Base-by-base conservation (phyloP, 2,113 vertebrate genomes). In the Nesogale talazaci region DNA sequence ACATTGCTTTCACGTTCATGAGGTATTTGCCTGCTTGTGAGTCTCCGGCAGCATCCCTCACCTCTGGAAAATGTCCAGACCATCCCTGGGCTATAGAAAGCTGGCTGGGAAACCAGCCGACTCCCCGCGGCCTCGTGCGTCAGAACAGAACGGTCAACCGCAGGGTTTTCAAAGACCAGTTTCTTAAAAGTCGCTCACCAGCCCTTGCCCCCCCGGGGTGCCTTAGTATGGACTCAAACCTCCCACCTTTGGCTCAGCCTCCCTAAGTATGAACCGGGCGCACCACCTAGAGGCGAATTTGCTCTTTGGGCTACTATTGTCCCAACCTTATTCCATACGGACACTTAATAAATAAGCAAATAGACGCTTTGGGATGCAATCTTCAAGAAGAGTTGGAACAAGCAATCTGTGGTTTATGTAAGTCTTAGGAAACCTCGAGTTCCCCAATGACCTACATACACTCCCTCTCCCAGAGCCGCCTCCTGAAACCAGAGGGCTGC, bases 361-460 rank as follows among this genome's bases (percentile, higher is more conserved):
- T 3, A 23, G 81, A 12, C n/a, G 67, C 27, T 10, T 11, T 11
- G 61, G 40, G 89, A 23, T 12, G 0, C 36, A 65, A 75, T 70
- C 46, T 65, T 92, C 82, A 78, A 65, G 84, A 70, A 36, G 57
- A 80, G 27, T 23, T 79, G 31, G 82, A 70, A 77, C 79, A 82
- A 79, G 78, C 17, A 27, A 59, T 23, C 19, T 14, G 75, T 6
- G 31, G 25, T 52, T 81, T 94, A 89, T 34, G 59, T 59, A 89
- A 94, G 59, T 38, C 36, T 72, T 2, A 1, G 46, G 16, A 63
- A 74, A 89, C 17, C 19, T 75, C 5, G 81, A 95, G 84, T 77
- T 92, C 84, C 81, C 70, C 40, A 83, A 23, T n/a, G 93, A 94
- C 88, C 92, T 80, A 83, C 70, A 90, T 88, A 72, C 19, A 46